Conservation (phyloP, 92 coral and sea anemone genomes). For the Porites rus region DNA sequence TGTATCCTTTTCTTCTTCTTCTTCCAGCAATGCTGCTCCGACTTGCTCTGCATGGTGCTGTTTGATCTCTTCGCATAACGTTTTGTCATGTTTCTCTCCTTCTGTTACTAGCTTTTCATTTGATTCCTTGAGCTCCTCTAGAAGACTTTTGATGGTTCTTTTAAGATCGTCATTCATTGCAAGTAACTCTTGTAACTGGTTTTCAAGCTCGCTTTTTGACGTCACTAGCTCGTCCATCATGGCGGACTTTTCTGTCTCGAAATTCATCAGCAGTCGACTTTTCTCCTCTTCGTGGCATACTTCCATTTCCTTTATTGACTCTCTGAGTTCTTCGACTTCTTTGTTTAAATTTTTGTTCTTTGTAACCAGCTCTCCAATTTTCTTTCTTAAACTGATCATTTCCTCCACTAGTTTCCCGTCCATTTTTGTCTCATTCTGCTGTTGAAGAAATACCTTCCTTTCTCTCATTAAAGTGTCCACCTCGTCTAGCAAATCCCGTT, state of each 20-base stretch:
- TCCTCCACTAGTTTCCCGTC: constrained; percentile 32
- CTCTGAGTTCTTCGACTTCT: constrained; percentile 43
- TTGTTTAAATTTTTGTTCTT: constrained; percentile 53
- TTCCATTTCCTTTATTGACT: constrained; percentile 56
- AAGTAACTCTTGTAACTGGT: constrained; percentile 62
- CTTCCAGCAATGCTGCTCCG: background rate
- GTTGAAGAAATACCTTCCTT: constrained; percentile 45
- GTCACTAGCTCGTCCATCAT: constrained; percentile 59
- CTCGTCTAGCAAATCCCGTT: constrained; percentile 58
- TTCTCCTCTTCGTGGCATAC: constrained; percentile 47
- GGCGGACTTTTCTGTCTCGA: constrained; percentile 52
- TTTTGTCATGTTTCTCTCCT: constrained; percentile 5
- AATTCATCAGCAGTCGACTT: constrained; percentile 24
- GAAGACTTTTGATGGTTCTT: constrained; percentile 50
- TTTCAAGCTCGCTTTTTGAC: constrained; percentile 65
- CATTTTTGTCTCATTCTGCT: constrained; percentile 23
- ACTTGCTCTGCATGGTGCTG: background rate
- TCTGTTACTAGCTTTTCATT: constrained; percentile 9
- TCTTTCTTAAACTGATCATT: constrained; percentile 40
- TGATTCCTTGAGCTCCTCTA: constrained; percentile 45
- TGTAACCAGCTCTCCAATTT: constrained; percentile 40
- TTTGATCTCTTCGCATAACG: background rate
- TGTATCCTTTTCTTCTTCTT: constrained; percentile 26
- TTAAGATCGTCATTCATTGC: constrained; percentile 63
- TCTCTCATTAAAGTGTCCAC: constrained; percentile 56